Evolutionary conservation across 2,113 vertebrate genomes (phyloP), one percentile per base, ranked within the genome.

Genomic region (Cranoglanis bouderius): DNA sequence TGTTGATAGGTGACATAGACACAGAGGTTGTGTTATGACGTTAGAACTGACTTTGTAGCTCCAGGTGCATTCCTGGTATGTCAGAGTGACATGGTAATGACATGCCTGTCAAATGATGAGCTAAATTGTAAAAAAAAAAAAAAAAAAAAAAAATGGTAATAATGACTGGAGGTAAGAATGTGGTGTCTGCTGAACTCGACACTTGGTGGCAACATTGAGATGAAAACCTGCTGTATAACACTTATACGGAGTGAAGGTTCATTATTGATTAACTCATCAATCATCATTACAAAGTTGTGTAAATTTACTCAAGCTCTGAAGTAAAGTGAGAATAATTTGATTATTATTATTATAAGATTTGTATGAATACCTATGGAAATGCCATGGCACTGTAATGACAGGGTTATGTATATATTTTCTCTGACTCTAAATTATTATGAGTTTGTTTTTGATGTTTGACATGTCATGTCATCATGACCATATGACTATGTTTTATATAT

Each of bases 171-270:
- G 18, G 32, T 29, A 18, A 29, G 74, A 49, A 14, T 2, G 13
- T 78, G 43, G 43, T 78, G n/a, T 35, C 51, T 82, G 78, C 16
- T 82, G 51, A 57, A 82, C n/a, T 82, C 78, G 1, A 82, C 78
- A 57, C n/a, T 35, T 82, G 78, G n/a, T 81, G 77, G 49, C 78
- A 82, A 82, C 51, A 35, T 57, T 57, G 51, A 53, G 51, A 32
- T 82, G 8, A 57, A 82, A 57, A 12, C 78, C n/a, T 53, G 46
- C 6, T 77, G 43, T 6, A 78, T 46, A 14, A 78, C 24, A 26
- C 9, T 55, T 7, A 21, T 35, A 81, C 8, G 55, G 29, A 80
- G 46, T 7, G 46, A 53, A 80, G 77, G 43, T 29, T 49, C 43
- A 78, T 29, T 29, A 14, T 43, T 77, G 75, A 43, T 38, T 40